phyloP scores from a whole-genome alignment of 2,113 vertebrate genomes.

The Chamaetylas fuelleborni region DNA sequence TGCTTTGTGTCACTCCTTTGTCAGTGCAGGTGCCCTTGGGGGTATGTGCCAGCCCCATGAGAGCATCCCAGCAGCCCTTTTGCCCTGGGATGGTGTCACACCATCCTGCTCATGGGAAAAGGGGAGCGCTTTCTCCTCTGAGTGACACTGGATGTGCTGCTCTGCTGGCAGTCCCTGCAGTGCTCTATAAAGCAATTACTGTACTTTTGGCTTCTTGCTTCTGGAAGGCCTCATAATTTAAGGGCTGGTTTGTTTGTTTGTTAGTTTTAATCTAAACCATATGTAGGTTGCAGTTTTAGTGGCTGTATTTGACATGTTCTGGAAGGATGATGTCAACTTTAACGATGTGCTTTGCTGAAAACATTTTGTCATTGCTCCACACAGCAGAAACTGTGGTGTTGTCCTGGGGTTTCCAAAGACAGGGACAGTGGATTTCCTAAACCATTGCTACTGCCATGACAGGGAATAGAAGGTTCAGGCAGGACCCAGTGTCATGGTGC shows the following conservation, averaged over 20 bases:
- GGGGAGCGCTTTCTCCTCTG: not conserved
- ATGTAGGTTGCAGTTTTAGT: not conserved
- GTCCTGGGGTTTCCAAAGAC: not conserved
- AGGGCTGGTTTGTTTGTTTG: conserved; percentile 35
- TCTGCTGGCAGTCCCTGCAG: not conserved
- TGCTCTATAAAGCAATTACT: not conserved
- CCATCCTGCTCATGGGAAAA: accelerated
- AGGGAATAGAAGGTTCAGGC: not conserved
- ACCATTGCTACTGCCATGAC: not conserved
- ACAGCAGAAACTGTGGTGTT: not conserved
- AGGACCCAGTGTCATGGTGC: accelerated
- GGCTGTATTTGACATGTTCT: not conserved
- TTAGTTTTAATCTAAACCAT: conserved; percentile 40
- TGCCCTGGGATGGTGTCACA: not conserved
- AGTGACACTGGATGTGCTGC: not conserved
- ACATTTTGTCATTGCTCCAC: not conserved
- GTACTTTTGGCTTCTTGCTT: conserved; percentile 4
- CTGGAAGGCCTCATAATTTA: conserved; percentile 22
- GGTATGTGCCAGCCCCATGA: not conserved
- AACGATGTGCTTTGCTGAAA: not conserved
- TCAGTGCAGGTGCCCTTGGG: not conserved
- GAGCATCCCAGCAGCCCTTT: not conserved
- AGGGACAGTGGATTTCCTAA: not conserved
- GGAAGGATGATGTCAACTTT: not conserved
- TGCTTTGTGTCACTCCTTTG: not conserved